Percentiles rank a stretch among this genome's conserved stretches.
phyloP scores from a whole-genome alignment of 1,140 invertebrate genomes.

The fruit fly (Drosophila melanogaster) region DNA sequence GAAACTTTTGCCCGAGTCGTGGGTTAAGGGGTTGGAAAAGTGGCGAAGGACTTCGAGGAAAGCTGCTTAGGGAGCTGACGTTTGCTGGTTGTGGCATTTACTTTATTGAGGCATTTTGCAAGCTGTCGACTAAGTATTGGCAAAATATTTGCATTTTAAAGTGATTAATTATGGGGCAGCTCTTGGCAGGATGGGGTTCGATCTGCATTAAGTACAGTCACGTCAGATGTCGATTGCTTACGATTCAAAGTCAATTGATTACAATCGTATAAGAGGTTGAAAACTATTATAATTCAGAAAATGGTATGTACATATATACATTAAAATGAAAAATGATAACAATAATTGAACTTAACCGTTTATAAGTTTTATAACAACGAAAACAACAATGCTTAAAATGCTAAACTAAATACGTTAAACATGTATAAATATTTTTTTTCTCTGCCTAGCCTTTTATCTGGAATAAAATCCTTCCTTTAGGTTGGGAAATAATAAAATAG shows the following conservation, averaged over 20 bases:
- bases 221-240: conserved; percentile 3
- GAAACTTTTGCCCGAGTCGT: conserved; percentile 37
- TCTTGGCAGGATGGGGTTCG: background rate
- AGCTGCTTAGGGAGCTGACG: conserved; percentile 1
- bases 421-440: background rate
- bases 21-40: background rate
- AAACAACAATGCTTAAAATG: too few relatives aligned
- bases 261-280: background rate
- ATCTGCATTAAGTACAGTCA: conserved; percentile 20
- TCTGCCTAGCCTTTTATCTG: too few relatives aligned
- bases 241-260: conserved; percentile 14
- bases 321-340: background rate
- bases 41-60: background rate
- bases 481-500: conserved; percentile 15
- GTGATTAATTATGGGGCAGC: conserved; percentile 57
- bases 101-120: conserved; percentile 62
- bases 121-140: conserved; percentile 30
- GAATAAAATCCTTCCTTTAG: background rate
- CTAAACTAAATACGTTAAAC: too few relatives aligned
- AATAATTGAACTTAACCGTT: background rate
- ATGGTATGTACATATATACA: background rate
- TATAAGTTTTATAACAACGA: too few relatives aligned
- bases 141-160: conserved; percentile 68
- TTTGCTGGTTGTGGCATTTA: conserved; percentile 49
- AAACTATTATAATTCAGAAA: background rate